Evolutionary conservation across 2,888 invertebrate species (phyloP), one percentile per base, ranked within the genome.

Genomic region (Quadroppia sp.): DNA sequence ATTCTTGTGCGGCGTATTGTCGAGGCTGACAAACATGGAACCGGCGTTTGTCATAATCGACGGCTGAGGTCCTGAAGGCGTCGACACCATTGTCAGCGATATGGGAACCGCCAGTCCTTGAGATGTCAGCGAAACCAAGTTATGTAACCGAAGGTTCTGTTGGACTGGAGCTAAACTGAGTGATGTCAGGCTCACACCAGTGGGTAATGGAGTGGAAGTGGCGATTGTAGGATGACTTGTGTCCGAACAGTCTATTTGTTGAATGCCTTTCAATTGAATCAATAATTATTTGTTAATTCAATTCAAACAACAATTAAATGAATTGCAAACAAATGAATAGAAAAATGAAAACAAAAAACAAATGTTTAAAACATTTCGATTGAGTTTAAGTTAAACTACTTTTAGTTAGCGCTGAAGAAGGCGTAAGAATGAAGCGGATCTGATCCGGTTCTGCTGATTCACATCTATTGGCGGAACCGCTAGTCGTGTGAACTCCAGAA

Each of bases 31-130:
- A 40, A 67, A 42, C 67, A 67, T 67, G 23, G 40, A 40, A 15
- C 67, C 67, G 1, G 67, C 20, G 9, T 20, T 67, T 42, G 67
- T 67, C 67, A 67, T 67, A 17, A 67, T 67, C 3, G 67, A 67
- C 1, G 67, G 13, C 11, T 67, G 67, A n/a, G 36, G n/a, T 4
- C 67, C 67, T 3, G 67, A 64, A 11, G 64, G 40, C 0, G 71
- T 71, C 9, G 71, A 20, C 71, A 71, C 69, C 73, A 73, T 73
- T 23, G 71, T 71, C 32, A 74, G 53, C 17, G 74, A 74, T 32
- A 74, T 74, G 17, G 74, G 74, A n/a, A 74, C 64, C 6, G 74
- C 50, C 28, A 74, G 42, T 9, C 61, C 61, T 23, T 72, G 71
- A 17, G 69, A 50, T 64, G 74, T 61, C 20, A 74, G 25, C 4